Evolutionary conservation across 2,797 vertebrate genomes (phyloP).

Genomic region (Eulemur albifrons): DNA sequence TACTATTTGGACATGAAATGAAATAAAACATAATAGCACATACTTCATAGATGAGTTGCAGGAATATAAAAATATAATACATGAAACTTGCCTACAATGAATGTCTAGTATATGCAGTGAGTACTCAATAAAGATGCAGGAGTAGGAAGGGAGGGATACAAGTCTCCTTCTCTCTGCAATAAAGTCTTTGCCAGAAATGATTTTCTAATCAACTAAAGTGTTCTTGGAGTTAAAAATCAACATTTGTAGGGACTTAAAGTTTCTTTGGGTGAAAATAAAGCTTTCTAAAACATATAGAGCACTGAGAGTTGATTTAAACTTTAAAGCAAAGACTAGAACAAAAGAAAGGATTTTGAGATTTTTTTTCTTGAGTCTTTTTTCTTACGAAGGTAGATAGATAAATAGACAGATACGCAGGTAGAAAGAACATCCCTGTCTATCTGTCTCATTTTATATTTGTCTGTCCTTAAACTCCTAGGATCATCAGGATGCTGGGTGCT

Average conservation of each 20-base stretch:
- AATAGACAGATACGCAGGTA: background rate
- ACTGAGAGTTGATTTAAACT: background rate
- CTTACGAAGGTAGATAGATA: background rate
- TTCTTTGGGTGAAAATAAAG: background rate
- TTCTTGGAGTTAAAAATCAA: background rate
- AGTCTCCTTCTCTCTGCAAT: background rate
- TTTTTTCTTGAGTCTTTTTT: background rate
- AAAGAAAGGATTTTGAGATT: background rate
- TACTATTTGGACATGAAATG: background rate
- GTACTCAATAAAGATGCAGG: rapidly evolving
- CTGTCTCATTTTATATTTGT: background rate
- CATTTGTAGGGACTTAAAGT: background rate
- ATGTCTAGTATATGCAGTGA: rapidly evolving
- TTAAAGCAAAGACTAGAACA: background rate
- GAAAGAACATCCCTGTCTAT: background rate
- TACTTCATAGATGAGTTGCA: background rate
- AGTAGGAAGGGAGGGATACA: background rate
- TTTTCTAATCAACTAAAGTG: background rate
- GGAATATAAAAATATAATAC: background rate
- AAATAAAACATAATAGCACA: background rate
- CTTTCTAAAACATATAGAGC: background rate
- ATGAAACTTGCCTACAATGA: background rate
- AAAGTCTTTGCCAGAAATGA: background rate
- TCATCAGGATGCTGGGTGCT: background rate
- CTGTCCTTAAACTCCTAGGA: background rate